These are phyloP conservation scores for Calycopis cecrops DNA, from an alignment of 1,140 invertebrate genomes.

Conservation along the genomic window DNA sequence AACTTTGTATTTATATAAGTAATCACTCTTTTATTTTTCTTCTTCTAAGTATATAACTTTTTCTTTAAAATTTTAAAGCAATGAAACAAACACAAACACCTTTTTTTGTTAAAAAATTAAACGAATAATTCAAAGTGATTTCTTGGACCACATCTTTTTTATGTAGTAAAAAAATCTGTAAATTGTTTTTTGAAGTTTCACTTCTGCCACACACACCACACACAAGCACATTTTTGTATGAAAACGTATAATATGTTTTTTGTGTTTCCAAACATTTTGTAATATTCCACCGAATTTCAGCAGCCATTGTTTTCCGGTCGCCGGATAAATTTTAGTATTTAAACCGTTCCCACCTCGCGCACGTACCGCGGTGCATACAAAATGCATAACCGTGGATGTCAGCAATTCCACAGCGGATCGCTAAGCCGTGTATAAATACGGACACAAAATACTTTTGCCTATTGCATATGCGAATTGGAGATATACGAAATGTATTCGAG, in stretches of 20 bases:
- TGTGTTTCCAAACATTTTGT: constrained; percentile 4
- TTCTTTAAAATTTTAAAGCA: too few relatives aligned
- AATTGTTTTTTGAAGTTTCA: too few relatives aligned
- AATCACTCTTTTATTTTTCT: too few relatives aligned
- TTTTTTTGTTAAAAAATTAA: too few relatives aligned
- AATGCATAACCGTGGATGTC: constrained; percentile 9
- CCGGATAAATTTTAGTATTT: constrained; percentile 11
- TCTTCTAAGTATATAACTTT: too few relatives aligned
- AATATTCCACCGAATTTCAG: constrained; percentile 4
- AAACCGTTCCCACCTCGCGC: constrained; percentile 1
- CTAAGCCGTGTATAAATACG: constrained; percentile 1
- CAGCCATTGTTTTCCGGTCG: background rate
- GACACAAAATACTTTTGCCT: background rate
- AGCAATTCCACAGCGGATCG: constrained; percentile 3
- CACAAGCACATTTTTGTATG: background rate
- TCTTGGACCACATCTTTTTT: too few relatives aligned
- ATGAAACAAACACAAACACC: too few relatives aligned
- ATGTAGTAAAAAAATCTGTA: too few relatives aligned
- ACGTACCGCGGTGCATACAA: constrained; percentile 4
- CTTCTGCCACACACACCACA: too few relatives aligned
- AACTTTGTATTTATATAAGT: too few relatives aligned
- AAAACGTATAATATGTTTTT: background rate
- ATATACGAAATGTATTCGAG: background rate
- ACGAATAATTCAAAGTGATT: too few relatives aligned
- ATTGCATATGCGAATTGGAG: too few relatives aligned